A percentile compares a stretch with the other conserved stretches of the same genome.
Evolutionary conservation across 2,113 vertebrate genomes (phyloP).

Genomic region (Zeus faber): DNA sequence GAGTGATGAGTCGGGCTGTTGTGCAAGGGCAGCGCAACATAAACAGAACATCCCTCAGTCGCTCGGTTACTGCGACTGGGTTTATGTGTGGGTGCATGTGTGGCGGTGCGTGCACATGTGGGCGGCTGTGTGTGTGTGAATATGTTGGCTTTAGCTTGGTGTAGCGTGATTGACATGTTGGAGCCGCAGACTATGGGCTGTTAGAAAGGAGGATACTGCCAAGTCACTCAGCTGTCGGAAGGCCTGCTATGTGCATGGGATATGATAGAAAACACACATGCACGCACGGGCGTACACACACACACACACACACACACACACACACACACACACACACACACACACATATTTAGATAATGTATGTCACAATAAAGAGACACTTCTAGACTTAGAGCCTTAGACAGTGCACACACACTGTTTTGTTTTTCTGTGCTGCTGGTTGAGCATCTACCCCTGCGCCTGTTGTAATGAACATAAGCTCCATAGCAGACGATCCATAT

Average conservation of each 20-base stretch:
- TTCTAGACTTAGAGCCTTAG: conserved; percentile 8
- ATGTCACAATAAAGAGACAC: conserved; percentile 16
- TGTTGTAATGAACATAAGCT: background rate
- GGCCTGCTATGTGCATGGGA: too few species aligned
- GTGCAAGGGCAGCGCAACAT: conserved; percentile 29
- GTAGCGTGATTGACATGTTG: conserved; percentile 40
- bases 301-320: background rate
- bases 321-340: too few species aligned
- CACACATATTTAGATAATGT: too few species aligned
- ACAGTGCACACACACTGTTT: too few species aligned
- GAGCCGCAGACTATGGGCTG: conserved; percentile 29
- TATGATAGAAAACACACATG: too few species aligned
- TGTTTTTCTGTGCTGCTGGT: background rate
- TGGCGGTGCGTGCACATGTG: conserved; percentile 3
- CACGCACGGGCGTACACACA: background rate
- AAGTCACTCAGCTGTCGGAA: conserved; percentile 47
- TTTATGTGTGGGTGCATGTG: conserved; percentile 17
- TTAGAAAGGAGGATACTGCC: conserved; percentile 22
- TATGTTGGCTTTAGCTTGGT: conserved; percentile 23
- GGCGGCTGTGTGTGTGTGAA: conserved; percentile 19
- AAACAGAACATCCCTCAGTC: conserved; percentile 38
- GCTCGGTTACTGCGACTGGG: conserved; percentile 7
- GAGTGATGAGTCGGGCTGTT: conserved; percentile 29
- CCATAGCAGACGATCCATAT: background rate
- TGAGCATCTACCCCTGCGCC: background rate